These are phyloP conservation scores for Agrochola macilenta DNA, from an alignment of 2,888 invertebrate species.

Conservation along the genomic window DNA sequence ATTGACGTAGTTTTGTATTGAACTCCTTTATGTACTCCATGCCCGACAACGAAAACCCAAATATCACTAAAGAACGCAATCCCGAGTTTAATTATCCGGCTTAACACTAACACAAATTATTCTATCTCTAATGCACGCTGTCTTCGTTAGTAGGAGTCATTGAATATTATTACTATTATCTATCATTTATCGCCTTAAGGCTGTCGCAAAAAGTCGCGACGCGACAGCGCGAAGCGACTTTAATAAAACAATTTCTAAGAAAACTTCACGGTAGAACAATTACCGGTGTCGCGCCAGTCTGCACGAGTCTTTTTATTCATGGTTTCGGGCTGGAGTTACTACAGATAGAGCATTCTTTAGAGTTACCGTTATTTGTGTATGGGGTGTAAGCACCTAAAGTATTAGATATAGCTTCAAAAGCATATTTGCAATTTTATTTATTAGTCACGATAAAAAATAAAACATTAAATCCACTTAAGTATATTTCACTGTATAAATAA, in stretches of 20 bases:
- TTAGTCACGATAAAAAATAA: conserved; percentile 48
- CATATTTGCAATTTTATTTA: background rate
- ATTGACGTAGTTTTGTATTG: conserved; percentile 84
- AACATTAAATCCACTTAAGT: conserved; percentile 65
- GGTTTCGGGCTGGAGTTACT: background rate
- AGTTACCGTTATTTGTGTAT: background rate
- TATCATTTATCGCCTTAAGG: background rate
- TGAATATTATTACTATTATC: background rate
- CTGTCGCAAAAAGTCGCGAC: too few relatives aligned
- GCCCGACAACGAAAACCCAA: background rate
- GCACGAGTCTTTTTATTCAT: too few relatives aligned
- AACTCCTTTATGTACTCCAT: background rate
- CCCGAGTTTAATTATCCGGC: background rate
- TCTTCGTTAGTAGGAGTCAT: background rate
- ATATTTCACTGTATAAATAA: conserved; percentile 73
- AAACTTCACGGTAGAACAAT: too few relatives aligned
- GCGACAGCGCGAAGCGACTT: too few relatives aligned
- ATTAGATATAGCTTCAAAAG: background rate
- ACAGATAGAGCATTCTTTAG: background rate
- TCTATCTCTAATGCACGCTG: background rate
- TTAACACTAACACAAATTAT: background rate
- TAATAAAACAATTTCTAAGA: too few relatives aligned
- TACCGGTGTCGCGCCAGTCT: too few relatives aligned
- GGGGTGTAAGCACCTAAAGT: background rate
- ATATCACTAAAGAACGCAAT: background rate